A percentile compares a stretch with the other conserved stretches of the same genome.
These are phyloP conservation scores for Acropora yongei DNA, from an alignment of 64 coral and sea anemone species.

Conservation along the genomic window DNA sequence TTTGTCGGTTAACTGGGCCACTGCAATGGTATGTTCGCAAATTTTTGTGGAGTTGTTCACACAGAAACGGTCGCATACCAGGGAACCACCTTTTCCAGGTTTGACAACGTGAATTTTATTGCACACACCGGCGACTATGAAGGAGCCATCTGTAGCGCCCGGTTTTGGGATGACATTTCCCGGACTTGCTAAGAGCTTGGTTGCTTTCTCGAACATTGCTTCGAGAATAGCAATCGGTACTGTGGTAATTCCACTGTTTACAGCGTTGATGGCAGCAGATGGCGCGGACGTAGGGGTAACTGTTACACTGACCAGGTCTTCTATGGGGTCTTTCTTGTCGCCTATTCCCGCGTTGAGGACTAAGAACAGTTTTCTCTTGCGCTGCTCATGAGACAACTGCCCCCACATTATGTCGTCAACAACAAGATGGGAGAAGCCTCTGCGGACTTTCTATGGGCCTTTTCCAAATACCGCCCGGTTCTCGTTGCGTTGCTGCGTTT, in stretches of 20 bases:
- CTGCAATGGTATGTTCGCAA: conserved; percentile 64
- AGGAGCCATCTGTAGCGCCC: conserved; percentile 57
- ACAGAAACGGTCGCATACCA: conserved; percentile 8
- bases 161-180: conserved; percentile 65
- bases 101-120: conserved; percentile 66
- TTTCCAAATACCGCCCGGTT: conserved; percentile 45
- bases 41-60: conserved; percentile 41
- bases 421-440: conserved; percentile 39
- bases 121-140: conserved; percentile 47
- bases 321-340: conserved; percentile 1
- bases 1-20: conserved; percentile 22
- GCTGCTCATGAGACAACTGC: conserved; percentile 5
- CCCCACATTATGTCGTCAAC: conserved; percentile 38
- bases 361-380: conserved; percentile 11
- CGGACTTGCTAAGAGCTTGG: conserved; percentile 13
- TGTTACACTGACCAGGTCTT: not conserved
- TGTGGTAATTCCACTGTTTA: conserved; percentile 32
- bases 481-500: conserved; percentile 63
- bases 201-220: conserved; percentile 57
- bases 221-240: conserved; percentile 45
- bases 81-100: conserved; percentile 49
- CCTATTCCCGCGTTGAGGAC: conserved; percentile 16
- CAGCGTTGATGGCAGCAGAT: not conserved
- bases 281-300: not conserved
- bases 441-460: conserved; percentile 38